phyloP scores from a whole-genome alignment of 2,888 invertebrate genomes.

The Hymenopus coronatus region DNA sequence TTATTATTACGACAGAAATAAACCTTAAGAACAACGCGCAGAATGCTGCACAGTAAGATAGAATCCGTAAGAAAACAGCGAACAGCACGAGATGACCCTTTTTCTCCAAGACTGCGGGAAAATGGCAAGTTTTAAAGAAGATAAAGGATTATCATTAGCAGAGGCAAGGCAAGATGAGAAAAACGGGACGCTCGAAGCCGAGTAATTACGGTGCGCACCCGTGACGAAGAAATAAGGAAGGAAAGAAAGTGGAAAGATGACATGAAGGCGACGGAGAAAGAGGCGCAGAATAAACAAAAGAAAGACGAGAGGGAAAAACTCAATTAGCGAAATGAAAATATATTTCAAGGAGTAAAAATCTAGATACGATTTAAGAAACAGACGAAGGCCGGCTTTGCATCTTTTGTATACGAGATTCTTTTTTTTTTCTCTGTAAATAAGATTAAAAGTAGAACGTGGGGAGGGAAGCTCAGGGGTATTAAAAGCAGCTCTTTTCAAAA shows the following conservation, averaged over 20 bases:
- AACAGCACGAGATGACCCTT: background rate
- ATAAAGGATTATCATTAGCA: constrained; percentile 10
- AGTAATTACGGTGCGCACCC: background rate
- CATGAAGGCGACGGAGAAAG: background rate
- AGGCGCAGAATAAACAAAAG: background rate
- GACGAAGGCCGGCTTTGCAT: background rate
- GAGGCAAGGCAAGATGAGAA: background rate
- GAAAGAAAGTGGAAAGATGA: background rate
- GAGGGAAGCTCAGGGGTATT: background rate
- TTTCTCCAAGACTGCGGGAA: background rate
- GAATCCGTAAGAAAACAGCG: background rate
- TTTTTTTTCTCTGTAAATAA: background rate
- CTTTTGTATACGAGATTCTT: background rate
- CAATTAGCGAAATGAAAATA: constrained; percentile 6
- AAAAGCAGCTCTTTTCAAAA: background rate
- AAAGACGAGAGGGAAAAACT: background rate
- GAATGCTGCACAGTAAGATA: background rate
- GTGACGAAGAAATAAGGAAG: background rate
- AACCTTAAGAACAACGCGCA: background rate
- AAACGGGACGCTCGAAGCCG: background rate
- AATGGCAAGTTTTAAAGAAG: constrained; percentile 16
- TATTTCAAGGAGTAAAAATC: background rate
- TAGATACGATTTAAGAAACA: background rate
- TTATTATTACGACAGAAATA: background rate
- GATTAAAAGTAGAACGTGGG: background rate